Percentiles rank a stretch among this genome's conserved stretches.
Evolutionary conservation across 2,888 invertebrate genomes (phyloP).

Genomic region (Psylliodes chrysocephalus): DNA sequence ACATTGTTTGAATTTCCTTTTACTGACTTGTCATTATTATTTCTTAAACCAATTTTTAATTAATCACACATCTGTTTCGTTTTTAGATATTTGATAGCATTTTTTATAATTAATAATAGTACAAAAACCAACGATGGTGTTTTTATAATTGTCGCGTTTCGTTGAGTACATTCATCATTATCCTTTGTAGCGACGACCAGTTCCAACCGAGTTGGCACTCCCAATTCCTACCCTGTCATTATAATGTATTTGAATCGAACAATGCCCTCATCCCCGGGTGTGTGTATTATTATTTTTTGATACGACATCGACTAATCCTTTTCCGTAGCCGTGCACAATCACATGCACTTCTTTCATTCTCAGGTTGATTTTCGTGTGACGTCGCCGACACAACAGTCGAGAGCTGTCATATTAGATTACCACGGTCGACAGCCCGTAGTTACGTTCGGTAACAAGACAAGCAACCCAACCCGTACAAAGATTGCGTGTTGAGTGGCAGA

Average conservation of each 20-base stretch:
- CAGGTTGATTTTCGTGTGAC: conserved; percentile 41
- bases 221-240: not conserved
- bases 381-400: conserved; percentile 44
- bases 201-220: too few relatives aligned
- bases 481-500: conserved; percentile 48
- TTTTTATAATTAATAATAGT: too few relatives aligned
- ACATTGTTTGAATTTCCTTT: too few relatives aligned
- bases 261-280: not conserved
- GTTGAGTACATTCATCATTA: too few relatives aligned
- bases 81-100: too few relatives aligned
- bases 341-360: too few relatives aligned
- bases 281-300: conserved; percentile 7
- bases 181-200: too few relatives aligned
- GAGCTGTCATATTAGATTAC: conserved; percentile 52
- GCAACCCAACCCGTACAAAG: conserved; percentile 41
- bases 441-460: conserved; percentile 42
- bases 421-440: conserved; percentile 39
- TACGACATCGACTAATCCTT: conserved; percentile 9
- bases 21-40: too few relatives aligned
- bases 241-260: not conserved
- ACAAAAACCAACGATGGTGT: too few relatives aligned
- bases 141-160: too few relatives aligned
- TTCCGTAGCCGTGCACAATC: conserved; percentile 25
- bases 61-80: too few relatives aligned
- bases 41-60: too few relatives aligned